phyloP scores from a whole-genome alignment of 2,888 invertebrate species.

The Homarus gammarus region DNA sequence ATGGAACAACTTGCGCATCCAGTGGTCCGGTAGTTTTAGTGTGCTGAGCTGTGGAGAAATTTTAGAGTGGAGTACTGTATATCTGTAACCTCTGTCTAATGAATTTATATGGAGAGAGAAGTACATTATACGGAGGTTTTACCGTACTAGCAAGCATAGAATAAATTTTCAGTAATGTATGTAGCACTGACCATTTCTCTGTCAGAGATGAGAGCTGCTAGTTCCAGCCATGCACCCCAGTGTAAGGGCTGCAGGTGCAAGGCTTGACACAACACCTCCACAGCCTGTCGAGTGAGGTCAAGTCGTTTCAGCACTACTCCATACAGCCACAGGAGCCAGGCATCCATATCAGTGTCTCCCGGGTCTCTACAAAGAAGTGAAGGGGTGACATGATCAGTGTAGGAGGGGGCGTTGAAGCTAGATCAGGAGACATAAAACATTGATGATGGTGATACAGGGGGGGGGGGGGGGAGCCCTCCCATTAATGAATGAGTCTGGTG shows the following conservation, averaged over 20 bases:
- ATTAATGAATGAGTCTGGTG: too few species aligned
- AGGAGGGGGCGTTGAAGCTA: background rate
- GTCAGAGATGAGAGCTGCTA: conserved; percentile 90
- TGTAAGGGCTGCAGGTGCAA: conserved; percentile 88
- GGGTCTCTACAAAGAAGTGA: background rate
- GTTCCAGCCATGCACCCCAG: conserved; percentile 97
- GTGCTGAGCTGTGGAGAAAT: conserved; percentile 78
- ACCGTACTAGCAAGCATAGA: too few species aligned
- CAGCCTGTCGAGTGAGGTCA: conserved; percentile 88
- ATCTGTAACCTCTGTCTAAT: too few species aligned
- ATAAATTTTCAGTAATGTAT: too few species aligned
- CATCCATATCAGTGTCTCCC: conserved; percentile 84
- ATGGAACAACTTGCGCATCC: conserved; percentile 96
- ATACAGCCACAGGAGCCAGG: conserved; percentile 92
- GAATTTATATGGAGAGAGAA: too few species aligned
- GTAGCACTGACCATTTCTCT: conserved; percentile 85
- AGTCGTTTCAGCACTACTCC: conserved; percentile 94
- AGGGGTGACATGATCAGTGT: too few species aligned
- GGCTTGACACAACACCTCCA: conserved; percentile 88
- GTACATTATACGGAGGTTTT: too few species aligned
- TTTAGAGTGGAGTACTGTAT: too few species aligned
- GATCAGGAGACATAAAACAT: too few species aligned
- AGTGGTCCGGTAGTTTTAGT: conserved; percentile 87
- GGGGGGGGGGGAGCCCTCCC: too few species aligned
- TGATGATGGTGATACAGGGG: too few species aligned